Evolutionary conservation across 2,113 vertebrate genomes (phyloP), one percentile per base, ranked within the genome.

Genomic region (Ciconia boyciana): DNA sequence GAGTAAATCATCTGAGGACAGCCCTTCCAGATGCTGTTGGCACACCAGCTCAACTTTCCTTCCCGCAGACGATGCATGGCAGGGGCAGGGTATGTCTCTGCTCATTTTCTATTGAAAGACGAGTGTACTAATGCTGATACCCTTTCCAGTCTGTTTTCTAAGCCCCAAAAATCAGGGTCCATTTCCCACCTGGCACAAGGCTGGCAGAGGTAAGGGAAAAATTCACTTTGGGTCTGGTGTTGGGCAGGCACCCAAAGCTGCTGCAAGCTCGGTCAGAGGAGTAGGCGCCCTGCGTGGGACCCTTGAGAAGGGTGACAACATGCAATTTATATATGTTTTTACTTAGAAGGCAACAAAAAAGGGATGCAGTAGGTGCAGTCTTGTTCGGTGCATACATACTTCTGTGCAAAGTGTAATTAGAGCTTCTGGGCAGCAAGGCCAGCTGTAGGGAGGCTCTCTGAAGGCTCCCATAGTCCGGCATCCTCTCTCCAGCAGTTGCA

Each of bases 1-100:
- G 84, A 93, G 25, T 80, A 96, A 94, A 76, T 96, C 90, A 44
- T 92, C 96, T 18, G 95, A 97, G 76, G 94, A 93, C 44, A 96
- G 95, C 58, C 95, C 92, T 65, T 94, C 91, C 60, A 87, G 87
- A 85, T 94, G 81, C 82, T 84, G 83, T 58, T 95, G 96, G 95
- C 85, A 80, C 1, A 1, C 75, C 68, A 84, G 78, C 60, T 89
- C 46, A 0, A 9, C 92, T 34, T 96, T 95, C 75, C 52, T 95
- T 78, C 69, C 89, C 1, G 10, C 83, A 89, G 95, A 97, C 0
- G 81, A 95, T 11, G 89, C 55, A 0, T 97, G 97, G 96, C 96
- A 95, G 44, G 96, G 95, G 16, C 90, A 95, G 52, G 93, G 97
- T 97, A 96, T 0, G 68, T 94, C 51, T 86, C 64, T 25, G 41